Base-by-base conservation (phyloP, 2,888 invertebrate species). In the Macaria notata region DNA sequence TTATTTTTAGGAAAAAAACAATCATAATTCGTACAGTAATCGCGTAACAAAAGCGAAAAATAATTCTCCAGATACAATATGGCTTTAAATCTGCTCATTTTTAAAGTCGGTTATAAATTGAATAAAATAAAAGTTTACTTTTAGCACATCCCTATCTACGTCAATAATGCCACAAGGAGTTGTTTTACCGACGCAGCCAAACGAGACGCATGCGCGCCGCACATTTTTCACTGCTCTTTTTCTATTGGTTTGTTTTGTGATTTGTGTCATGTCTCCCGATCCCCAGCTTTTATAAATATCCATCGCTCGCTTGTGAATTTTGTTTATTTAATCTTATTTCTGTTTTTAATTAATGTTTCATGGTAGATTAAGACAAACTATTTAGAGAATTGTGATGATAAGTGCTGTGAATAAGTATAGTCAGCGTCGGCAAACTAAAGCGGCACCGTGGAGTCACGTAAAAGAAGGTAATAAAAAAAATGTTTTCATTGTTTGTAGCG, bases 391-490 rank as follows among this genome's bases (percentile, higher is more conserved):
- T 90, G 91, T 91, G 91, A 91, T 91, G 91, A 86, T 87, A 91
- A 88, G 91, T 91, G 91, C 81, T 88, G 90, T 89, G 89, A 84
- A 79, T 89, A 89, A 88, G 83, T 87, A 87, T 90, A 90, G 79
- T 86, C 83, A 86, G 83, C 84, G 81, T 83, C 87, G 90, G 90
- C 84, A 90, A 86, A 76, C 82, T 86, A 92, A 92, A 87, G 86
- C 92, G 88, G 92, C 92, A 92, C 89, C 92, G 92, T 92, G 92
- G 92, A 92, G 92, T 92, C 92, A 86, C 89, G 91, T 90, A 92
- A 92, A 92, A 87, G 92, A 89, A 92, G 92, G 92, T 92, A 90
- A 46, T 42, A 86, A 84, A 78, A 19, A 19, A 84, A 84, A 79
- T 69, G 65, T 79, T 82, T 84, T 83, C 81, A 86, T 86, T 88